Base-by-base conservation (phyloP, 1,140 invertebrate genomes). In the Aphidius ervi region DNA sequence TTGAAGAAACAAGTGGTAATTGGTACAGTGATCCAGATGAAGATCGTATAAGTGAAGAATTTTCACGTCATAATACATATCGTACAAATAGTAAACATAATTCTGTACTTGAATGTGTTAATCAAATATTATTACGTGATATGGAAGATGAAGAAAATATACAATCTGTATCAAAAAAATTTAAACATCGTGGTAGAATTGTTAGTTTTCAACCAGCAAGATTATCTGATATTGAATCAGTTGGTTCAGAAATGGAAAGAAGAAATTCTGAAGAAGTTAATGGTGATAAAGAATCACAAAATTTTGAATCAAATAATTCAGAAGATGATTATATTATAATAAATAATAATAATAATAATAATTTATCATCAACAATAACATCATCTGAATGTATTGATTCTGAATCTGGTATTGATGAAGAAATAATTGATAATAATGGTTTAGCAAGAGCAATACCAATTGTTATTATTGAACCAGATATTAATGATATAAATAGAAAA, bases 21-120 rank as follows among this genome's bases (percentile, higher is more conserved):
- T 88, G 87, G 87, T 88, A 88, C 69, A 88, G 86, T 65, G 86
- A 88, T 65, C 85, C 85, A 6, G 87, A 88, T 67, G 86, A 88
- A 63, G 85, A 86, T 49, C 81, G 83, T 53, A 78, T 82, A 3
- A 82, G 83, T 69, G 85, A 86, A 37, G 77, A 78, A 5, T 69
- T 75, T 7, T 74, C 78, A n/a, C 68, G 73, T 6, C 73, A 79
- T 58, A 77, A 70, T 57, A 68, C 73, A 0, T 80, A 79, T 53
- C 74, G 73, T 6, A 72, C 76, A 5, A 77, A 76, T 23, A 72
- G 76, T 61, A 86, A 87, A 70, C 87, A 89, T 66, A 89, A 89
- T 75, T 88, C 88, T 3, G 88, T 90, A 2, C 72, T 90, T 20
- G 87, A 90, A 70, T 89, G 88, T 67, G 87, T 90, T 40, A 90